A percentile compares a stretch with the other conserved stretches of the same genome.
phyloP scores from a whole-genome alignment of 2,113 vertebrate species.

The Baryphthengus martii region DNA sequence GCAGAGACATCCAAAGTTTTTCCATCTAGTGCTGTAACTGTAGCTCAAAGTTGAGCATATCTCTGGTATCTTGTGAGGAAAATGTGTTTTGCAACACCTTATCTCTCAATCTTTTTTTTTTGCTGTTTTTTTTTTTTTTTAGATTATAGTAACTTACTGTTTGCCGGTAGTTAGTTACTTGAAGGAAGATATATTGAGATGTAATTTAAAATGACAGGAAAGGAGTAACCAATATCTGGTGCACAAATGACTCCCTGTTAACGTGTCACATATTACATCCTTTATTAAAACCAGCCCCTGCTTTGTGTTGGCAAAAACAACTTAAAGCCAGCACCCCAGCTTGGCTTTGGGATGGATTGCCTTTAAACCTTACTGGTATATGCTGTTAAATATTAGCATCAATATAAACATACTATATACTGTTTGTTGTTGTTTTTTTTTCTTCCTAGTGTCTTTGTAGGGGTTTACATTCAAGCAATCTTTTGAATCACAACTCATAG shows the following conservation, averaged over 20 bases:
- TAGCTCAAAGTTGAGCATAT: background rate
- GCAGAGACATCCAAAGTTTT: background rate
- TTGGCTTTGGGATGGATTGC: background rate
- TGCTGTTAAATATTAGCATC: background rate
- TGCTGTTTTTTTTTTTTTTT: background rate
- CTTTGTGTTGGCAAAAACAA: background rate
- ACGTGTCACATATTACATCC: conserved; percentile 59
- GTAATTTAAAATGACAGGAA: conserved; percentile 55
- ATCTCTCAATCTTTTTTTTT: background rate
- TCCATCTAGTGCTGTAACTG: background rate
- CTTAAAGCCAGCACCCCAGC: background rate
- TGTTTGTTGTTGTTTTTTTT: background rate
- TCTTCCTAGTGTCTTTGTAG: background rate
- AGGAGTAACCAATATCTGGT: conserved; percentile 25
- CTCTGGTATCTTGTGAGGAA: background rate
- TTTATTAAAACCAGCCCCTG: conserved; percentile 58
- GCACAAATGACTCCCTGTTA: conserved; percentile 66
- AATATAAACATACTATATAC: accelerated
- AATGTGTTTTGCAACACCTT: background rate
- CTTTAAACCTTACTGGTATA: background rate
- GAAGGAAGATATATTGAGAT: conserved; percentile 11
- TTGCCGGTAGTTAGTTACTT: background rate
- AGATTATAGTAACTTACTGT: background rate
- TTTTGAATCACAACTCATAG: background rate
- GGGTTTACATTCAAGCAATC: background rate